Evolutionary conservation across 2,113 vertebrate genomes (phyloP).

Genomic region (Numida meleagris): DNA sequence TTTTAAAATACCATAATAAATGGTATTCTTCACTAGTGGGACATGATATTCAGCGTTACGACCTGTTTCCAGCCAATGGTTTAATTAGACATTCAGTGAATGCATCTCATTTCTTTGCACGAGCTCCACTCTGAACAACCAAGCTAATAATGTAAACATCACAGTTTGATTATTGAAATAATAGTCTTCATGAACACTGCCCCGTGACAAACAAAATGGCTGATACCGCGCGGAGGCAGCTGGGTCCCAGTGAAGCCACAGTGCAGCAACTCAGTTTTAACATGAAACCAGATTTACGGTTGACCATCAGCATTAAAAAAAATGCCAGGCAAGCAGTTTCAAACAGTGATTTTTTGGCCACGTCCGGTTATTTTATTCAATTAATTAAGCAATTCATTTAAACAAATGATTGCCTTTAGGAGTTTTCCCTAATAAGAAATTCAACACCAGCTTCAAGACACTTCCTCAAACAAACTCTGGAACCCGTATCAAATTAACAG

Average conservation of each 20-base stretch:
- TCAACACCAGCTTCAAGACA: neutral
- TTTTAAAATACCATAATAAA: neutral
- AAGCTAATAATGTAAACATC: constrained; percentile 23
- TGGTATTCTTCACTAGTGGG: constrained; percentile 3
- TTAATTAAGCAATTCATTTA: neutral
- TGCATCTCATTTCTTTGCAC: neutral
- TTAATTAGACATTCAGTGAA: constrained; percentile 44
- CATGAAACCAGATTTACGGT: neutral
- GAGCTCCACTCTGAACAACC: neutral
- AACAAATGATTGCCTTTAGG: neutral
- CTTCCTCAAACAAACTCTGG: neutral
- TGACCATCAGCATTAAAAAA: neutral
- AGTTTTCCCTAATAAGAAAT: neutral
- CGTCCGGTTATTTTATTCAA: neutral
- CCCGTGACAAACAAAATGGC: constrained; percentile 2
- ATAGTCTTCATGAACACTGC: constrained; percentile 3
- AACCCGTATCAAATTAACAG: neutral
- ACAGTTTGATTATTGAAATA: constrained; percentile 36
- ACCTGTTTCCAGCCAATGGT: neutral
- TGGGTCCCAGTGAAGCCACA: neutral
- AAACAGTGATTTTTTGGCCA: neutral
- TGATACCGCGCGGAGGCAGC: neutral
- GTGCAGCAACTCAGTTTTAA: neutral
- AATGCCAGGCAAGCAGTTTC: neutral
- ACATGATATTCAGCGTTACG: neutral